Evolutionary conservation across 1,140 invertebrate species (phyloP).

Genomic region (Dendroctonus valens): DNA sequence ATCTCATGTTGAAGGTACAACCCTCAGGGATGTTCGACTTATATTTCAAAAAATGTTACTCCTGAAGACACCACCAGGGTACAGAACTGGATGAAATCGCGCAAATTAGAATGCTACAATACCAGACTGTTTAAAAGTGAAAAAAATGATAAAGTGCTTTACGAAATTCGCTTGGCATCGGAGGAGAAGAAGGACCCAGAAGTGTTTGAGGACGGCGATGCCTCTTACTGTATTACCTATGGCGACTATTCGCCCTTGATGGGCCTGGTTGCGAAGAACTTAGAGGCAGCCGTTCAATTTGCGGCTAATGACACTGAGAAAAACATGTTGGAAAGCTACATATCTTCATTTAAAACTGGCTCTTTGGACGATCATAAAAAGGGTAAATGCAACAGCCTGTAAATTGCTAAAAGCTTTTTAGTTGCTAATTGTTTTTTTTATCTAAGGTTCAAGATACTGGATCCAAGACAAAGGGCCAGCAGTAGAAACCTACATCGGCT

Average conservation of each 20-base stretch:
- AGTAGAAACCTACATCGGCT: slow-evolving; percentile 73
- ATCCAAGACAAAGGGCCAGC: slow-evolving; percentile 90
- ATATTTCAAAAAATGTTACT: slow-evolving; percentile 90
- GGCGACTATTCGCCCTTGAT: slow-evolving; percentile 86
- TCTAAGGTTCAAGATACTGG: slow-evolving; percentile 73
- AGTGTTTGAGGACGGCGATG: slow-evolving; percentile 62
- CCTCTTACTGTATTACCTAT: slow-evolving; percentile 39
- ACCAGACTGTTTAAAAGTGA: slow-evolving; percentile 82
- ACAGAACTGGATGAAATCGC: slow-evolving; percentile 79
- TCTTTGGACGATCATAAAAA: slow-evolving; percentile 88
- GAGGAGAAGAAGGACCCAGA: slow-evolving; percentile 59
- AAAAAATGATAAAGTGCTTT: slow-evolving; percentile 47
- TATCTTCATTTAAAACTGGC: slow-evolving; percentile 79
- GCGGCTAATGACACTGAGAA: slow-evolving; percentile 79
- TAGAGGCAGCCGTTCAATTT: slow-evolving; percentile 69
- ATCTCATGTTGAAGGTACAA: slow-evolving; percentile 30
- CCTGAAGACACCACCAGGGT: slow-evolving; percentile 79
- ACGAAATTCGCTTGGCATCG: slow-evolving; percentile 75
- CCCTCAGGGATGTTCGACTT: slow-evolving; percentile 80
- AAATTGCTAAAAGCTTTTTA: not conserved
- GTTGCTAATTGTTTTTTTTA: not conserved
- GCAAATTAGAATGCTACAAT: slow-evolving; percentile 84
- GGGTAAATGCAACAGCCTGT: slow-evolving; percentile 46
- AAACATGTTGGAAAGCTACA: slow-evolving; percentile 85
- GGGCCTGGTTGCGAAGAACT: slow-evolving; percentile 64